These are phyloP conservation scores for Trichogramma dendrolimi DNA, from an alignment of 2,888 invertebrate genomes.

Conservation along the genomic window DNA sequence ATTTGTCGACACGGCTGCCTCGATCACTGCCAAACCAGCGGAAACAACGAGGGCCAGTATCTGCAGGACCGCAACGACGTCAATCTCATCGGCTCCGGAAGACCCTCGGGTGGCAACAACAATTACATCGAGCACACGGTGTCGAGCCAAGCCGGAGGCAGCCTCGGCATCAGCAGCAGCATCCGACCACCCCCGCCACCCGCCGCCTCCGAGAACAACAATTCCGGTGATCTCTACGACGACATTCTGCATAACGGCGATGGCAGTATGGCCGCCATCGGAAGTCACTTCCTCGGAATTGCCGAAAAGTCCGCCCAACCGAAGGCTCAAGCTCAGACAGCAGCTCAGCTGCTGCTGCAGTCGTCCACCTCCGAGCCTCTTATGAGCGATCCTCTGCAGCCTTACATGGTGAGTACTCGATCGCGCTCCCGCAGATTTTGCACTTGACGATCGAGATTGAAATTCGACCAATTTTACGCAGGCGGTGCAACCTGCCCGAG, in stretches of 20 bases:
- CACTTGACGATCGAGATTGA: too few relatives aligned
- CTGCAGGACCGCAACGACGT: constrained; percentile 57
- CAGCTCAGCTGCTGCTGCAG: constrained; percentile 41
- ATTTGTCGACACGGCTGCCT: constrained; percentile 89
- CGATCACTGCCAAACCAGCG: constrained; percentile 80
- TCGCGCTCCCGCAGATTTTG: neutral
- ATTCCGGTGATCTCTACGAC: constrained; percentile 57
- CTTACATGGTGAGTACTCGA: constrained; percentile 39
- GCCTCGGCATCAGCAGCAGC: constrained; percentile 13
- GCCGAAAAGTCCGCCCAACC: constrained; percentile 51
- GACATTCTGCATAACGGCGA: constrained; percentile 61
- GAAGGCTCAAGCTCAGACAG: constrained; percentile 47
- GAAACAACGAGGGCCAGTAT: constrained; percentile 53
- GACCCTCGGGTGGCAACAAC: neutral
- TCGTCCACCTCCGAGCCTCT: constrained; percentile 38
- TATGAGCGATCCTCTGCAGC: constrained; percentile 40
- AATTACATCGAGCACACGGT: constrained; percentile 4
- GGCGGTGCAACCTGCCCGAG: constrained; percentile 47
- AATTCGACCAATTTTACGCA: neutral
- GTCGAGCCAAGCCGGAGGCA: neutral
- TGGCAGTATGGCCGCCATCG: constrained; percentile 49
- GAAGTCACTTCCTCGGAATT: constrained; percentile 50
- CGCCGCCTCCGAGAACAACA: constrained; percentile 43
- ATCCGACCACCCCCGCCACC: constrained; percentile 48
- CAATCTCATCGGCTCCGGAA: constrained; percentile 48